A percentile compares a stretch with the other conserved stretches of the same genome.
Evolutionary conservation across 2,888 invertebrate species (phyloP).

Genomic region (Octonoba sinensis): DNA sequence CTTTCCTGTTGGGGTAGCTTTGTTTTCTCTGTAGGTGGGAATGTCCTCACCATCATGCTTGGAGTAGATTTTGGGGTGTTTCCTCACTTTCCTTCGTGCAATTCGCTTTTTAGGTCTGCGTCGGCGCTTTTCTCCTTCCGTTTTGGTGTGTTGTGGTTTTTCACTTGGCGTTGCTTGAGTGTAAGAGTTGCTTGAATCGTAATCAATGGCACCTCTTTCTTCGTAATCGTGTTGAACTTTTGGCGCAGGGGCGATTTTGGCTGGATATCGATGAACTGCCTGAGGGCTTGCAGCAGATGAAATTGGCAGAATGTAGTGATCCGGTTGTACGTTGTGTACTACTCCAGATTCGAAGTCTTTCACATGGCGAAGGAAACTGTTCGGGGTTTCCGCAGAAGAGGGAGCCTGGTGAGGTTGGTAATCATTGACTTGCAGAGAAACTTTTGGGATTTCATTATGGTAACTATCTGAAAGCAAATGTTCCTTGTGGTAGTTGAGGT

Average conservation of each 20-base stretch:
- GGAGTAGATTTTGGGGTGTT: slow-evolving; percentile 6
- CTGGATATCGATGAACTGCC: slow-evolving; percentile 28
- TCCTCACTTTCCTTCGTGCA: slow-evolving; percentile 21
- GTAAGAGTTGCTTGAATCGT: slow-evolving; percentile 46
- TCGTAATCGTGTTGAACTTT: slow-evolving; percentile 34
- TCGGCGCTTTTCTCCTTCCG: neutral
- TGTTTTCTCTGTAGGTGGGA: slow-evolving; percentile 54
- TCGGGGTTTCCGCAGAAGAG: slow-evolving; percentile 6
- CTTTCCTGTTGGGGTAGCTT: slow-evolving; percentile 31
- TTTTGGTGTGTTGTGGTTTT: neutral
- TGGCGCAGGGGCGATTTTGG: slow-evolving; percentile 48
- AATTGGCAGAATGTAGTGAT: slow-evolving; percentile 1
- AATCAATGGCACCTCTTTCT: slow-evolving; percentile 10
- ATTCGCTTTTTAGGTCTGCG: slow-evolving; percentile 21
- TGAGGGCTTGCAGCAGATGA: slow-evolving; percentile 24
- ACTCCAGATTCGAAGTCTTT: slow-evolving; percentile 34
- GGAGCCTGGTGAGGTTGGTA: neutral
- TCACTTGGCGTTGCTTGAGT: slow-evolving; percentile 38
- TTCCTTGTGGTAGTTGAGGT: slow-evolving; percentile 1
- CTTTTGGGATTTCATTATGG: too few relatives aligned
- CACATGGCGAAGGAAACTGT: slow-evolving; percentile 51
- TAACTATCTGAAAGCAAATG: too few relatives aligned
- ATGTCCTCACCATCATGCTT: slow-evolving; percentile 19
- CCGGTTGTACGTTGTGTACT: neutral
- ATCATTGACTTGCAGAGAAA: too few relatives aligned